These are phyloP conservation scores for Pseudorectes ferrugineus DNA, from an alignment of 2,113 vertebrate species.

Conservation along the genomic window DNA sequence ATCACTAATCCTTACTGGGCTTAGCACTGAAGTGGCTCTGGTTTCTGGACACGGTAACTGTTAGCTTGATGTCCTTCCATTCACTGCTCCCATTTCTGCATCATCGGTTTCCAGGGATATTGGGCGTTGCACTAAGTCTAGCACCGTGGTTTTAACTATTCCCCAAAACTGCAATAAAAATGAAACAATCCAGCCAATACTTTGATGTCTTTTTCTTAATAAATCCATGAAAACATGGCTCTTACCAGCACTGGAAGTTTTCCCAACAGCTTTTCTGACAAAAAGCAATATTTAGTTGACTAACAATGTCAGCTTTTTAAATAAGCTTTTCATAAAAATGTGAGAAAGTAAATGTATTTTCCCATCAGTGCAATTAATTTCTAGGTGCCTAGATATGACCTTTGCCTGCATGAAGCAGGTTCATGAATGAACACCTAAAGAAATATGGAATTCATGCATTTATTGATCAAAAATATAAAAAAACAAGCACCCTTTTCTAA, in stretches of 20 bases:
- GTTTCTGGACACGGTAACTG: not conserved
- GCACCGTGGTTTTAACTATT: not conserved
- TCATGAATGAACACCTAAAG: not conserved
- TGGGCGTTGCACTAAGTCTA: not conserved
- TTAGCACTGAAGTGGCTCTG: not conserved
- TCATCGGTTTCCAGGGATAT: not conserved
- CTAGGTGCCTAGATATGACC: not conserved
- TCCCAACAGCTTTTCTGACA: not conserved
- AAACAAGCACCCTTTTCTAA: not conserved
- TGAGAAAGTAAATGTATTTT: not conserved
- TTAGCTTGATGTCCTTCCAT: not conserved
- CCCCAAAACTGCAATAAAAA: not conserved
- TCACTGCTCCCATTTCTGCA: not conserved
- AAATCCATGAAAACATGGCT: conserved; percentile 6
- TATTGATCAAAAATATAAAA: not conserved
- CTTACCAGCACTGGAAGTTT: not conserved
- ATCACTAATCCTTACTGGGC: not conserved
- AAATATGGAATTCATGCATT: conserved; percentile 2
- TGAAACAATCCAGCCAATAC: not conserved
- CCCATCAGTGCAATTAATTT: not conserved
- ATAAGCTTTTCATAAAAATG: not conserved
- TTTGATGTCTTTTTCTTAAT: conserved; percentile 23
- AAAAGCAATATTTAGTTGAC: conserved; percentile 2
- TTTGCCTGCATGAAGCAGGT: not conserved
- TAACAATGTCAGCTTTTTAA: not conserved